phyloP scores from a whole-genome alignment of 2,113 vertebrate species.

The Myiozetetes cayanensis region DNA sequence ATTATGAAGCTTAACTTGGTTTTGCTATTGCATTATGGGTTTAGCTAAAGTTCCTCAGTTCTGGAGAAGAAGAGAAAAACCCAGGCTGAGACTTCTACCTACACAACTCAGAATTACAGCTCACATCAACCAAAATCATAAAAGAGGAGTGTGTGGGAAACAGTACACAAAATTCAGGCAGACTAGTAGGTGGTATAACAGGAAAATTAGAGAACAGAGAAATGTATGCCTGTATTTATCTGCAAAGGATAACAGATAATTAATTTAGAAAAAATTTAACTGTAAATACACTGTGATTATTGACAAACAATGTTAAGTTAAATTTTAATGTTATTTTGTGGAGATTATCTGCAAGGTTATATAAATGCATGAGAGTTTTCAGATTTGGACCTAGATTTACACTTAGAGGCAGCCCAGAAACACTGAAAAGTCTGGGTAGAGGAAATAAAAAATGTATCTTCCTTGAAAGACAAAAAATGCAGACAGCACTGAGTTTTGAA shows the following conservation, averaged over 20 bases:
- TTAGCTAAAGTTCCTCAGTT: not conserved
- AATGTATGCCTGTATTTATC: not conserved
- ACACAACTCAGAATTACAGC: not conserved
- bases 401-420: not conserved
- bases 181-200: not conserved
- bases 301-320: not conserved
- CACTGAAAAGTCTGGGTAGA: not conserved
- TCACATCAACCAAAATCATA: not conserved
- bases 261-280: not conserved
- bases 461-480: not conserved
- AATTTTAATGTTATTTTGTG: not conserved
- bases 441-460: not conserved
- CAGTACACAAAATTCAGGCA: not conserved
- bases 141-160: not conserved
- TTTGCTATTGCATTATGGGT: not conserved
- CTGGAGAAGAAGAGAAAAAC: not conserved
- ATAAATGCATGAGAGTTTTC: not conserved
- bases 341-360: not conserved
- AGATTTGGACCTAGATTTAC: not conserved
- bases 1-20: not conserved
- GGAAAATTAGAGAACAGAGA: not conserved
- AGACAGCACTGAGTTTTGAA: not conserved
- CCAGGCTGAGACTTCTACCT: not conserved
- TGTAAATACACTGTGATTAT: not conserved
- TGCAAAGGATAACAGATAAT: not conserved